Evolutionary conservation across 2,888 invertebrate species (phyloP), one percentile per base, ranked within the genome.

Genomic region (Pristionchus maxplancki): DNA sequence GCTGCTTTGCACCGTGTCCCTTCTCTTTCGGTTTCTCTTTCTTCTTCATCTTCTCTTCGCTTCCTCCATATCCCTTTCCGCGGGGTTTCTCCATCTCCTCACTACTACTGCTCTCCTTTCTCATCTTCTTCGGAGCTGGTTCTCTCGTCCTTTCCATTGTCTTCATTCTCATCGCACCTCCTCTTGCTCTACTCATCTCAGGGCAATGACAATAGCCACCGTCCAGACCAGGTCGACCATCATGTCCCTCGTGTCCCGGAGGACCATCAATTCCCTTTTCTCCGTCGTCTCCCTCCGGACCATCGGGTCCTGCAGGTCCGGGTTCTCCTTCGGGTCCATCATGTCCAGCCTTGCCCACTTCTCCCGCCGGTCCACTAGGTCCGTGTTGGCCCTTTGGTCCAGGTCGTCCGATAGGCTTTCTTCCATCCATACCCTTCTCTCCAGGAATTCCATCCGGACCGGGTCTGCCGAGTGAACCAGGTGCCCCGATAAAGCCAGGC

Each of bases 201-300:
- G 86, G 86, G 67, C 86, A 86, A 20, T 86, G 86, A 86, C 86
- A 86, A 48, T 86, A 86, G 40, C 86, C 86, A 24, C 67, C 86
- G 44, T 86, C 86, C 28, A 84, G 44, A 13, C 84, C 84, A 0
- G 84, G 84, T 62, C 84, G 37, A 20, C 84, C 86, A 48, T 67
- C 87, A n/a, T 87, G 71, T 74, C 87, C 87, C 44, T 87, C 87
- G 53, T 8, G 34, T 37, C 87, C 87, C 11, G 87, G 87, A 24
- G 87, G 53, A 53, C 87, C 87, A 87, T 74, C 74, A 4, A 74
- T n/a, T 37, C 87, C 87, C 40, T 71, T 74, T 53, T 50, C 74
- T 74, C 87, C 86, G 15, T 67, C 34, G 4, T 24, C 48, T 44
- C 84, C 84, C 40, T 58, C 58, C 3, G 34, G 37, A 8, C 84